Base-by-base conservation (phyloP, 1,140 invertebrate species). In the Drosophila pseudoobscura region DNA sequence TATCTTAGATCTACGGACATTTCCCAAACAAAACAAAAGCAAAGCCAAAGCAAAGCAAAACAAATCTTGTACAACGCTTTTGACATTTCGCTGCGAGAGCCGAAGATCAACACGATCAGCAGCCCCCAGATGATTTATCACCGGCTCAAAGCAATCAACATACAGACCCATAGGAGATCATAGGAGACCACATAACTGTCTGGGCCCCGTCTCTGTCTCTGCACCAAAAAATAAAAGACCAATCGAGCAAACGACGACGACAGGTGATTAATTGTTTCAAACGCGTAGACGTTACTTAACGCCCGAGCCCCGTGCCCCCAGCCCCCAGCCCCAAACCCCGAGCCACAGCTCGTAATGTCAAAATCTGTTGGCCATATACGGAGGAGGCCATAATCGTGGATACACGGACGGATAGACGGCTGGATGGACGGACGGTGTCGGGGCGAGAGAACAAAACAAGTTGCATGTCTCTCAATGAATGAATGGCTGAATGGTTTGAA, bases 261-360 rank as follows among this genome's bases (percentile, higher is more conserved):
- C 83, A 88, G 83, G 83, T 88, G 83, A 88, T 88, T 88, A 88
- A 88, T 88, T 88, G 83, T 88, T 89, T 69, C 71, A 76, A 69
- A 66, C 73, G 83, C 78, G 79, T 88, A 88, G 83, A 88, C 79
- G 83, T 88, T 88, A 88, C 83, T 88, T 88, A 88, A 88, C 84
- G 75, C 72, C 15, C 15, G 15, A 15, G 17, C 17, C 17, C 17
- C 17, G 17, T 1, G 17, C 17, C 17, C 71, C 20, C 1, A 20
- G 20, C 20, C 20, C 51, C 41, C 46, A 41, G 39, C 54, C 26
- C 47, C 41, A 31, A 54, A 39, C 54, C 41, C n/a, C n/a, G n/a
- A 57, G 46, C 46, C 41, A 46, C 35, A 45, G 56, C 62, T 79
- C 60, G 83, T 89, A 80, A 82, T 87, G 82, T 87, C 80, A 84